Evolutionary conservation across 2,888 invertebrate genomes (phyloP).

Genomic region (Hofmannophila pseudospretella): DNA sequence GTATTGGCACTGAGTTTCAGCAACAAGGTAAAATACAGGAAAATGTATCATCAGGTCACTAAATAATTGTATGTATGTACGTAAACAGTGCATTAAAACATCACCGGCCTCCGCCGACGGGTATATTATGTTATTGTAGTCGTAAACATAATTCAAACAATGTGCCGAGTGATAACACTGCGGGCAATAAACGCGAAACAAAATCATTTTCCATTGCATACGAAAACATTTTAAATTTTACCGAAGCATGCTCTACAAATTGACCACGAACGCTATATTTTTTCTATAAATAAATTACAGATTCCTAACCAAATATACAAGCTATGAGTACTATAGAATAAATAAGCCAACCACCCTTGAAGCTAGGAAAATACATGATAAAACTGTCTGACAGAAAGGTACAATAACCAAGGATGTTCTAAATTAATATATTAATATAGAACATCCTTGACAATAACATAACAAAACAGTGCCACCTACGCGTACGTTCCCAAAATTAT

Average conservation of each 20-base stretch:
- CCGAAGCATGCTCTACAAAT: background rate
- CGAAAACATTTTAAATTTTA: background rate
- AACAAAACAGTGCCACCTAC: too few species aligned
- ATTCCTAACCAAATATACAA: too few species aligned
- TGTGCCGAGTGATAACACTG: constrained; percentile 7
- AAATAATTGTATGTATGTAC: constrained; percentile 45
- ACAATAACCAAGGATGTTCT: too few species aligned
- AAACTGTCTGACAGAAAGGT: too few species aligned
- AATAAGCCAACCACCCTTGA: too few species aligned
- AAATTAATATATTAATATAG: too few species aligned
- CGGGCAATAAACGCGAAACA: constrained; percentile 8
- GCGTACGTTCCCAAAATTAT: too few species aligned
- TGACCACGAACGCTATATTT: too few species aligned
- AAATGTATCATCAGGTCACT: constrained; percentile 39
- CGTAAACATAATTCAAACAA: constrained; percentile 7
- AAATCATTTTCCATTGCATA: background rate
- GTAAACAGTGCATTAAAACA: constrained; percentile 40
- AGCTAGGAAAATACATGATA: too few species aligned
- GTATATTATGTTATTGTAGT: constrained; percentile 9
- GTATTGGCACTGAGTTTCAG: constrained; percentile 8
- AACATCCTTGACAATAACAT: too few species aligned
- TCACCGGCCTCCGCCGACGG: constrained; percentile 16
- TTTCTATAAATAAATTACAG: too few species aligned
- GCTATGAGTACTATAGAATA: too few species aligned
- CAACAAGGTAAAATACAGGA: constrained; percentile 15